Base-by-base conservation (phyloP, 2,888 invertebrate genomes). In the Myathropa florea region DNA sequence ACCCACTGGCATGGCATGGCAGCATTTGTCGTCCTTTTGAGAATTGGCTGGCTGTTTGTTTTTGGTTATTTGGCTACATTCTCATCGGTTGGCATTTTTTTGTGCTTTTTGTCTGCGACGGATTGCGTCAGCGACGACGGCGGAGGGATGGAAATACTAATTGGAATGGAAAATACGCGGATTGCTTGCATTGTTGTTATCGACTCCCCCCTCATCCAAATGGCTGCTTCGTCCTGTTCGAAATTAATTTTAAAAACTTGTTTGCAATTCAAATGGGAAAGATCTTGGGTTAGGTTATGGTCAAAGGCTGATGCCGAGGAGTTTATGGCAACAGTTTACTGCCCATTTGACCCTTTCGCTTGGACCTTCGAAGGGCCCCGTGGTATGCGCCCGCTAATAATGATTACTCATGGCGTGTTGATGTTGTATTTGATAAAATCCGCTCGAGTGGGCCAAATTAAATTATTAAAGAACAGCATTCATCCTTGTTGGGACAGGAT, bases 281-380 rank as follows among this genome's bases (percentile, higher is more conserved):
- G 23, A 24, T 70, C 67, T 85, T 85, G 82, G 68, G 68, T 70
- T 78, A 85, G 85, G 85, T 85, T 85, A 78, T 82, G 85, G 85
- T 71, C 61, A 23, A 61, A 78, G 46, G 63, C 23, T 33, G 59
- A 64, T 55, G 46, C 28, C 18, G 79, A 60, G 59, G 36, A 10
- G 9, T 10, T 57, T 68, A 53, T 68, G 24, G 46, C 2, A 21
- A n/a, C 55, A 65, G 33, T 71, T 71, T 12, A 70, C 26, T 78
- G 63, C 23, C 70, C 61, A 60, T 39, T 71, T 76, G 83, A 80
- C 64, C 73, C 68, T 68, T 79, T 79, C 28, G 1, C 23, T 0
- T 0, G 21, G 28, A 2, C 18, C 18, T 14, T 3, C 30, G 24
- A 2, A n/a, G 14, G 2, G n/a, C 59, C 18, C 21, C 21, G 39